Evolutionary conservation across 1,140 invertebrate species (phyloP), one percentile per base, ranked within the genome.

Genomic region (Pteromalus puparum): DNA sequence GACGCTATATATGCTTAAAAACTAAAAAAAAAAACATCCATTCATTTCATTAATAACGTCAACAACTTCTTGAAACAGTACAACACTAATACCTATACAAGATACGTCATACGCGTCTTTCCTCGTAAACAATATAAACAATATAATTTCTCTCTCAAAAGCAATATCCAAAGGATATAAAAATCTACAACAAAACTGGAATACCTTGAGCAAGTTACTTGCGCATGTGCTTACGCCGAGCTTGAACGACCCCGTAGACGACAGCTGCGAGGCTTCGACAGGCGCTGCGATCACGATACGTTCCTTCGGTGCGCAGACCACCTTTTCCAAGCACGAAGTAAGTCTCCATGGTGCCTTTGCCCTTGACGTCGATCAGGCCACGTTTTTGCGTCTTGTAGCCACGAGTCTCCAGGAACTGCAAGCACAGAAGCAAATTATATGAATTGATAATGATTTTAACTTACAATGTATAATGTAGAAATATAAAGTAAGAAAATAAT

Each of bases 311-410:
- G 86, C 86, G 92, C 85, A 91, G 87, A 4, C 89, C 89, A 42
- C 95, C 94, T 84, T 95, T 94, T 38, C 95, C 97, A 26, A 95
- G 90, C 38, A 99, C 96, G 91, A 97, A 98, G 92, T 97, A 98
- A 1, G 98, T 99, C 90, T 97, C 97, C 98, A 99, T 99, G 82
- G 96, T 95, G 1, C 98, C 98, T 93, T 99, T 99, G 24, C 98
- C 98, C 91, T 99, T 99, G 1, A 99, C 98, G 83, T 96, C 95
- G 46, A 99, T 96, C 18, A 95, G 90, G 0, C 98, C 98, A 18
- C 98, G 95, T 88, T 95, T 95, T 88, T 97, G 95, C 42, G 97
- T 93, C 86, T 95, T 93, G 89, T 96, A 97, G 1, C 96, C 97
- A 87, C 95, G 92, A 0, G 94, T 93, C 85, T 96, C 95, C 67